Evolutionary conservation across 92 coral and sea anemone species (phyloP), one percentile per base, ranked within the genome.

Genomic region (Paragorgia papillata): DNA sequence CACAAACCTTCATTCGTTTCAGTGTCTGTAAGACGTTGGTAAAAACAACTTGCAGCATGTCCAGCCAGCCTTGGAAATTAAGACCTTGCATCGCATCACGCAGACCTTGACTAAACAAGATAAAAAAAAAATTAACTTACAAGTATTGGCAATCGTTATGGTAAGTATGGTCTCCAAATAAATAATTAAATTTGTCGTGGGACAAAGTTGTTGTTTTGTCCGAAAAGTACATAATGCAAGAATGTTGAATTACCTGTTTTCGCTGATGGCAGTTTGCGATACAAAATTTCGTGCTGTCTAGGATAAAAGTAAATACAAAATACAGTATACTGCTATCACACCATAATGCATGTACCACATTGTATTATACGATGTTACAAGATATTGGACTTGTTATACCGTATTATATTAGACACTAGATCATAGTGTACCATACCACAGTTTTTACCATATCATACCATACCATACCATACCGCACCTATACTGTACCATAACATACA

Each of bases 1-100:
- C n/a, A 46, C 40, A 35, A 66, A 92, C 97, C 96, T 90, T 85
- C 97, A 95, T 95, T 80, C 93, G 90, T 24, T 83, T 74, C 24
- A 95, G 79, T 14, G 87, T 88, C 29, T 89, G 88, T 27, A 90
- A 80, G n/a, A 91, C 81, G 26, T 92, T 87, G 35, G 75, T 86
- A 66, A 95, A 95, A 51, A 95, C 99, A 71, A 74, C 82, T 61
- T 84, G 33, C 51, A 95, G 79, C 97, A 95, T 91, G 19, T 57
- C 86, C 76, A 95, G 78, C 99, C 99, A 95, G 75, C 88, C 96
- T 31, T 75, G 89, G 57, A 91, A 91, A 77, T 91, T 96, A 58
- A 95, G 84, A 26, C 90, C 82, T 60, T 91, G 83, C 97, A 95
- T 79, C 8, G 92, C 80, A 25, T 95, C 97, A 54, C 84, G 89